Evolutionary conservation across 2,888 invertebrate species (phyloP), one percentile per base, ranked within the genome.

Genomic region (Heteromyza rotundicornis): DNA sequence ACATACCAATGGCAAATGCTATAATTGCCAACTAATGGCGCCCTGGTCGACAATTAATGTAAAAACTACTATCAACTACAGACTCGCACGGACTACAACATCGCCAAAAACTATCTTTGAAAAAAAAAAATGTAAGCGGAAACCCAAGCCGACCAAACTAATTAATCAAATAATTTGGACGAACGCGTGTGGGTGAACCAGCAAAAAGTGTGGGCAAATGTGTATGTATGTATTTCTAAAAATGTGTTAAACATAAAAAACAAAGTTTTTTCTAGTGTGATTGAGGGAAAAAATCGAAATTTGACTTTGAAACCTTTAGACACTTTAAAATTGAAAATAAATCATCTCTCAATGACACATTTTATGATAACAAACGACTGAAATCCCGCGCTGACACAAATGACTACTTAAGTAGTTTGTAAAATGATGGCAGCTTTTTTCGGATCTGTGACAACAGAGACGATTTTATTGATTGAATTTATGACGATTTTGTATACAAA

Each of bases 351-450:
- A 19, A 47, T 47, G 47, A 14, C 47, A 19, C 14, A 14, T 47
- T 19, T 7, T 47, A 20, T 40, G 40, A 40, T n/a, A 14, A 27
- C 27, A 27, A 27, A n/a, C 14, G 40, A 40, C 40, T 14, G 3
- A 40, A 40, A 40, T 40, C 10, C 2, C 19, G 47, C 47, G 20
- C 14, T 47, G 47, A 47, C 47, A 3, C 16, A 40, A 40, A n/a
- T n/a, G 40, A 40, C 40, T 47, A 47, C 47, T 47, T 47, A 47
- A 47, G 17, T 47, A 47, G 19, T 47, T 47, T 3, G 16, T 40
- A 32, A 32, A 32, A 32, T 32, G 12, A 32, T 32, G 12, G 12
- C 32, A 32, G 12, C 12, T 12, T 8, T 32, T 32, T n/a, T n/a
- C n/a, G n/a, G n/a, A n/a, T n/a, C n/a, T n/a, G n/a, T n/a, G n/a